Evolutionary conservation across 92 coral and sea anemone genomes (phyloP).

Genomic region (Porites lobata): DNA sequence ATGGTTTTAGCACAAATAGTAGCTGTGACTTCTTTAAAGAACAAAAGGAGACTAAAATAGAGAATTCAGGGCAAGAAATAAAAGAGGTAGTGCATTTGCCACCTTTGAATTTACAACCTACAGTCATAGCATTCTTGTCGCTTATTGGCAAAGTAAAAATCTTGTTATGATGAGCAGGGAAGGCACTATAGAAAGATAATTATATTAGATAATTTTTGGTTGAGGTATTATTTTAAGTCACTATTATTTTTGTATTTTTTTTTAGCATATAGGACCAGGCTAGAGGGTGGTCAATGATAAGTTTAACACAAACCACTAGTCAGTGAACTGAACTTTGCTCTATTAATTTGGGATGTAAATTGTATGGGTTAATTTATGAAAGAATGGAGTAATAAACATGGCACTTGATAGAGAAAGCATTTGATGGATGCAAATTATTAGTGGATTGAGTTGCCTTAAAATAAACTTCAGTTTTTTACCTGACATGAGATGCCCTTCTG

Average conservation of each 20-base stretch:
- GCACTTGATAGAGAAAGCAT: constrained; percentile 1
- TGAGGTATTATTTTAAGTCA: neutral
- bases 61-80: neutral
- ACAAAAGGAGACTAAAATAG: neutral
- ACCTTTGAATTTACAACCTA: too few relatives aligned
- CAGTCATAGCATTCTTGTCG: too few relatives aligned
- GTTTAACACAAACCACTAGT: neutral
- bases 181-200: too few relatives aligned
- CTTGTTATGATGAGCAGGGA: too few relatives aligned
- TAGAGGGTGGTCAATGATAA: neutral
- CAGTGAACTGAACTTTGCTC: constrained; percentile 1
- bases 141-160: too few relatives aligned
- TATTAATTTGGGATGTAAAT: neutral
- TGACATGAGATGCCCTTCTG: too few relatives aligned
- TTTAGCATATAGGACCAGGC: neutral
- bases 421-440: neutral
- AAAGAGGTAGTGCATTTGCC: neutral
- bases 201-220: neutral
- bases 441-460: constrained; percentile 1
- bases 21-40: constrained; percentile 35
- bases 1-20: constrained; percentile 39
- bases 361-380: neutral
- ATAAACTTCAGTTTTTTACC: neutral
- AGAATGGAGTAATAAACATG: constrained; percentile 2
- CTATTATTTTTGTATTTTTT: too few relatives aligned